These are phyloP conservation scores for Sylvilagus bachmani DNA, from an alignment of 2,113 vertebrate genomes.

Conservation along the genomic window DNA sequence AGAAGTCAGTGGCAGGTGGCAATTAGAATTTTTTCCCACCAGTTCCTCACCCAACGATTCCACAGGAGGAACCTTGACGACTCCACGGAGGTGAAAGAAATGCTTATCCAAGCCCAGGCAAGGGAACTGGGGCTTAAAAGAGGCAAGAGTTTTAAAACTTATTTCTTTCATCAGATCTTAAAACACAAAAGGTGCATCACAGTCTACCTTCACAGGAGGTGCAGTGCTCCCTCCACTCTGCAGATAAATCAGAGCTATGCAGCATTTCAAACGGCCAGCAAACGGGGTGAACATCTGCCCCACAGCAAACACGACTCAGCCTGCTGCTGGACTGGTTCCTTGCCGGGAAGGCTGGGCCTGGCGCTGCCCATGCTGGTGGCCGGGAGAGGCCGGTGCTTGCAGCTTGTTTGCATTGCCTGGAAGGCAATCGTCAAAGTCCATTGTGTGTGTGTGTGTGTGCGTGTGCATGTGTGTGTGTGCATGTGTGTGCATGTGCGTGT, in stretches of 20 bases:
- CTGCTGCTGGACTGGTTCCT: neutral
- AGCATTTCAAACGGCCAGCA: neutral
- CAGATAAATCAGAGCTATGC: neutral
- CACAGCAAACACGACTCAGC: accelerated
- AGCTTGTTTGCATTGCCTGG: neutral
- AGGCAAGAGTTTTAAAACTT: slow-evolving; percentile 1
- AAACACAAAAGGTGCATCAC: neutral
- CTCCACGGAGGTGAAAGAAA: neutral
- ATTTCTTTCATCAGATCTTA: slow-evolving; percentile 37
- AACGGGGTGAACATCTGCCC: neutral
- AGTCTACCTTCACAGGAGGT: neutral
- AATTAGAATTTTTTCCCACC: neutral
- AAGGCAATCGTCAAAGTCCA: slow-evolving; percentile 60
- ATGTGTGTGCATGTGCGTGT: neutral
- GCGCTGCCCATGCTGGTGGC: neutral
- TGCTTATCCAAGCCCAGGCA: neutral
- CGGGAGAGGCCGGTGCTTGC: neutral
- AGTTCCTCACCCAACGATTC: neutral
- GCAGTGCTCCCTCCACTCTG: neutral
- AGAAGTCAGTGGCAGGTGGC: neutral
- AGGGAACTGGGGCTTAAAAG: slow-evolving; percentile 9
- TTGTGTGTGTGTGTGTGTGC: neutral
- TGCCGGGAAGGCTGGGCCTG: neutral
- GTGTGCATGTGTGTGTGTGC: neutral
- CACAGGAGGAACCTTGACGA: accelerated